A percentile compares a stretch with the other conserved stretches of the same genome.
Evolutionary conservation across 2,888 invertebrate species (phyloP).

Genomic region (Xanthia icteritia): DNA sequence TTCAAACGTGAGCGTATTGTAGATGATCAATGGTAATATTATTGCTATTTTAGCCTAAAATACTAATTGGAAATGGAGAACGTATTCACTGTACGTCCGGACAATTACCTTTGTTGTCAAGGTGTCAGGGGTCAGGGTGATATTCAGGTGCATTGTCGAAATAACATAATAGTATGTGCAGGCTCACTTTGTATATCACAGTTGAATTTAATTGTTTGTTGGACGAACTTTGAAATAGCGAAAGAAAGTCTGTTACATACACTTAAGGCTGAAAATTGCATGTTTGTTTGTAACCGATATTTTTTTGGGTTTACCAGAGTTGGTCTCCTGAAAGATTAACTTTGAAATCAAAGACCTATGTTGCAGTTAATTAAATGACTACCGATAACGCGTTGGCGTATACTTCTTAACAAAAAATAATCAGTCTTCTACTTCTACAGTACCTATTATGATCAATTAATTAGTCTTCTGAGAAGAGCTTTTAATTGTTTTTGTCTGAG

Average conservation of each 20-base stretch:
- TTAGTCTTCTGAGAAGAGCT: background rate
- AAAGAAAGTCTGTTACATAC: background rate
- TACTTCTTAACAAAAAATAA: background rate
- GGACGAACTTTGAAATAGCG: background rate
- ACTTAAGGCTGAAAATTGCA: background rate
- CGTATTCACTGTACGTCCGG: background rate
- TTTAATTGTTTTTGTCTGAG: background rate
- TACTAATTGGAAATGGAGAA: background rate
- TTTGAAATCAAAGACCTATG: background rate
- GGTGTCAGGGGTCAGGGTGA: background rate
- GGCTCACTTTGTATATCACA: background rate
- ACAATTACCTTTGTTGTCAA: background rate
- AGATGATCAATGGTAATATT: background rate
- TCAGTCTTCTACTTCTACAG: background rate
- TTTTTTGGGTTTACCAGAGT: background rate
- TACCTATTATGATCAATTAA: background rate
- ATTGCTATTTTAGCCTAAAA: background rate
- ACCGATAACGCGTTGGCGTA: background rate
- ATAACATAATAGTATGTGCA: background rate
- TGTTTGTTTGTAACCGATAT: background rate
- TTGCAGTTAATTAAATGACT: background rate
- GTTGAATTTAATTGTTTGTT: background rate
- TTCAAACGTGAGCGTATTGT: background rate
- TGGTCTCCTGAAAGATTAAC: too few species aligned
- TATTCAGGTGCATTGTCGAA: background rate